Evolutionary conservation across 2,888 invertebrate genomes (phyloP), one percentile per base, ranked within the genome.

Genomic region (Camptogramma bilineatum): DNA sequence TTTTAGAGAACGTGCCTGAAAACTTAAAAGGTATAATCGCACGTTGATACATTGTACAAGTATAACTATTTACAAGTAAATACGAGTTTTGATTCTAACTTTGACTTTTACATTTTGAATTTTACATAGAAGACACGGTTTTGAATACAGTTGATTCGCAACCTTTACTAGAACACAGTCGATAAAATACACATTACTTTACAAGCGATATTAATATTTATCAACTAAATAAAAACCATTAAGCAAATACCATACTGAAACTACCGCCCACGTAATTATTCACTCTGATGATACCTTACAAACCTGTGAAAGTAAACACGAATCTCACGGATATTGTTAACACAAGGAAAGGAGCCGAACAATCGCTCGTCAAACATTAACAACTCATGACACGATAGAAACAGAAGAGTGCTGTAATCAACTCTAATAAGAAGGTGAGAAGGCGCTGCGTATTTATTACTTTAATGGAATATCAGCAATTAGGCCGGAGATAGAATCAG

Each of bases 381-480:
- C 87, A 80, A 86, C 84, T 84, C 85, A 83, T 84, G 87, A 85
- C 87, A 85, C 86, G 86, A 88, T 87, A 90, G 86, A 87, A 86
- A 85, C 85, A 84, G 82, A 82, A 79, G 83, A 88, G 88, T 88
- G 87, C 81, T 81, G 86, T 88, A 89, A 90, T 89, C 87, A 87
- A 84, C 82, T 83, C 82, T 90, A 90, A 91, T 90, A 85, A 82
- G 85, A 82, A 90, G 90, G 90, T 84, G 90, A 87, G 89, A 90
- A 88, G 83, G 84, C 84, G 81, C 81, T 82, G 80, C 84, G 83
- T 90, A 89, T 90, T 88, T 91, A 91, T 90, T 89, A 90, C 86
- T 88, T 87, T 90, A 90, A 91, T 90, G 91, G 91, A 91, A 90
- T 91, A 91, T 92, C 88, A 90, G 88, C 90, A 91, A 92, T 91